Evolutionary conservation across 2,888 invertebrate genomes (phyloP), one percentile per base, ranked within the genome.

Genomic region (Apodemia hepburni): DNA sequence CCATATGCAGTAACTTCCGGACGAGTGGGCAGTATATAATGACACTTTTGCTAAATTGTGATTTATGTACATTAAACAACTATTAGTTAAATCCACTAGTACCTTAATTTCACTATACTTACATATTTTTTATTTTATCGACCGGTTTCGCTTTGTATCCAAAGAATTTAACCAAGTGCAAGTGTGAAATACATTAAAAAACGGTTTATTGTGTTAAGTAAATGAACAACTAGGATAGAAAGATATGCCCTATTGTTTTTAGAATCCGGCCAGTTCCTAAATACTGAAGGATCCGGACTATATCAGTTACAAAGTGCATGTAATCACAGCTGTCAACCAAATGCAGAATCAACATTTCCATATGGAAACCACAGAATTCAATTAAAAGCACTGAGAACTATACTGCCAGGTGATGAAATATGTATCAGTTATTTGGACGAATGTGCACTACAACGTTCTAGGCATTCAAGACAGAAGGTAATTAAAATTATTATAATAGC

Each of bases 241-340:
- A 29, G 11, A 38, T 11, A 58, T 61, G 17, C 18, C 54, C 7
- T 38, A 15, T 59, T 47, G 60, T 80, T 78, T 38, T 18, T 78
- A 88, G 92, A 93, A 77, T 90, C 96, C 0, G 97, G 96, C 5
- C 93, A 94, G 67, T 98, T 98, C 83, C 85, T 98, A 18, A 97
- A 98, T 83, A 97, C 96, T 70, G 98, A 98, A 92, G 98, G 98
- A 0, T 97, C 97, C 0, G 98, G 97, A 0, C 87, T 99, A 0
- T 99, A 96, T 81, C 83, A 92, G 29, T 78, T 96, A n/a, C 98
- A 98, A 79, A 98, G 98, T 78, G 93, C 96, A 57, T 95, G 96
- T 70, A 99, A 99, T 87, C 99, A 99, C 84, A 98, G 97, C 74
- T 99, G 99, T 77, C 81, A 92, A 0, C 98, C 98, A 0, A 98